Conservation (phyloP, 1,140 invertebrate genomes). For the Sesamia nonagrioides region DNA sequence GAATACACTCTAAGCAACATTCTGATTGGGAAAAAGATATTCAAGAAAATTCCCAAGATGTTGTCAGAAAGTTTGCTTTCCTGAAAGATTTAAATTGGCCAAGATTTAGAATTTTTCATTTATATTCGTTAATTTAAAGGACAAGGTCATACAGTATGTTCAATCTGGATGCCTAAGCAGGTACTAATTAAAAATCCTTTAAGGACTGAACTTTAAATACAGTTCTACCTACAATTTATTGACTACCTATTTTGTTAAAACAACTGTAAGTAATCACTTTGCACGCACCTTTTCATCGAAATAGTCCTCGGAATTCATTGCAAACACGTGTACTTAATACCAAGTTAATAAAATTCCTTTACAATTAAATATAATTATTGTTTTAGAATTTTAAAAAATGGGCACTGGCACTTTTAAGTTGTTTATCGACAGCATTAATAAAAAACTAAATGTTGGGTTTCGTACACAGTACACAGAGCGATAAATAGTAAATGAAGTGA, state of each 20-base stretch:
- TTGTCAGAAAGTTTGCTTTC: constrained; percentile 57
- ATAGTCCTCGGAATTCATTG: constrained; percentile 7
- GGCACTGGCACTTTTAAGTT: too few relatives aligned
- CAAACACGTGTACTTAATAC: neutral
- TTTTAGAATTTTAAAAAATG: neutral
- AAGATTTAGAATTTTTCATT: neutral
- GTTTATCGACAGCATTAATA: too few relatives aligned
- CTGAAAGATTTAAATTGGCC: constrained; percentile 61
- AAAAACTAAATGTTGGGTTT: neutral
- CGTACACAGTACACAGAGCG: neutral
- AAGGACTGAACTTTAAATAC: neutral
- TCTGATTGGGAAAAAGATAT: constrained; percentile 82
- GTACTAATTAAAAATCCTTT: too few relatives aligned
- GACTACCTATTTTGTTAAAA: neutral
- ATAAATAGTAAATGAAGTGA: constrained; percentile 20
- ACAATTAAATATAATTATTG: neutral
- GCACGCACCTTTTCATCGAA: constrained; percentile 1
- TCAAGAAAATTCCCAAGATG: constrained; percentile 64
- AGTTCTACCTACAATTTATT: neutral
- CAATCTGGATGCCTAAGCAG: too few relatives aligned
- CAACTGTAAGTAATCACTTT: neutral
- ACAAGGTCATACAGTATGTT: too few relatives aligned
- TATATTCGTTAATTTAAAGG: neutral
- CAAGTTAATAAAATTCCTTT: neutral
- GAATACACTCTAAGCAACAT: constrained; percentile 89